Evolutionary conservation across 2,797 vertebrate genomes (phyloP), one percentile per base, ranked within the genome.

Genomic region (Selene dorsalis): DNA sequence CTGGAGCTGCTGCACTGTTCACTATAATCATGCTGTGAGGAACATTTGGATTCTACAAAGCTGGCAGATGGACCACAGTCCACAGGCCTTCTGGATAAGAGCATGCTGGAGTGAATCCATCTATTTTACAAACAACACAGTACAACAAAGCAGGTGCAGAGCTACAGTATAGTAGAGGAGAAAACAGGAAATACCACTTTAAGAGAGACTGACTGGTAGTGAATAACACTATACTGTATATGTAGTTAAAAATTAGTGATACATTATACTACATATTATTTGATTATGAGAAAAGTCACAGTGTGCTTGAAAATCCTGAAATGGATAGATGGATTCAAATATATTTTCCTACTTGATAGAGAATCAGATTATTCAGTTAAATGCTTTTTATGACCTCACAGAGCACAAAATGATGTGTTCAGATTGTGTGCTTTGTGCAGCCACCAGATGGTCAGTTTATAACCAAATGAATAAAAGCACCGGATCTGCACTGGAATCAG

Each of bases 51-150:
- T 73, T 83, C 48, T 55, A 47, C 56, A 56, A 61, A 84, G 72
- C 65, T 57, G 75, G 60, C 91, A 93, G 88, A 92, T 93, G 93
- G 91, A 73, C 67, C 60, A 35, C 43, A 39, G 69, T 77, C 60
- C 71, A 16, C 17, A 10, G 59, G 69, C 38, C 41, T 69, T 79
- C 80, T 87, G 86, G 85, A 89, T 64, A 20, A 41, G 67, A 75
- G 20, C 59, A 61, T 2, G 24, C 43, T 88, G 86, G 86, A 91
- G 59, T 50, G 69, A 73, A 59, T 89, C 84, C 86, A 90, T 83
- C 62, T 67, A 53, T 74, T 16, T 55, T 43, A 62, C 55, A 67
- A 84, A 69, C 65, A 88, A 76, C 76, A 83, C 63, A 88, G 73
- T 75, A 83, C 82, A 57, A 78, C 26, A 66, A 71, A 78, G 18